These are phyloP conservation scores for Erpetoichthys calabaricus DNA, from an alignment of 2,797 vertebrate species.

Conservation along the genomic window DNA sequence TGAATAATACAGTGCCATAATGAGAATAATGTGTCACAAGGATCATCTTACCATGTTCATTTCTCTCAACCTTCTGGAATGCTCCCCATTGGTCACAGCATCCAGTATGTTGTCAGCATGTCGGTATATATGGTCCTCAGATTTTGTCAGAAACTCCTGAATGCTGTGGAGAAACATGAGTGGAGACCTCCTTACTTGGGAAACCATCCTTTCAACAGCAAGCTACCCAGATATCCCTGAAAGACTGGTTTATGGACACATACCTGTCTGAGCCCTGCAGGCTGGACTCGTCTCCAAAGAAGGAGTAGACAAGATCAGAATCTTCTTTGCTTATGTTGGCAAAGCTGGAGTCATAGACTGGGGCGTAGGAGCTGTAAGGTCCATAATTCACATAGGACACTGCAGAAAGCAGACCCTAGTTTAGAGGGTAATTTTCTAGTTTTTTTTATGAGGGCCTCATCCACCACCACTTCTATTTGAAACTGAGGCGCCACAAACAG, in stretches of 20 bases:
- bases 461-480: no score
- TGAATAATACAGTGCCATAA: no score
- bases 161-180: conserved; percentile 45
- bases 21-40: no score
- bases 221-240: no score
- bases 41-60: conserved; percentile 45
- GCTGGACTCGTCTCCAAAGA: conserved; percentile 77
- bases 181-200: not conserved
- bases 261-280: conserved; percentile 70
- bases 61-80: conserved; percentile 68
- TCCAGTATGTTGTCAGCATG: conserved; percentile 88
- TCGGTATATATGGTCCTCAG: conserved; percentile 70
- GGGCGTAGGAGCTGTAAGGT: conserved; percentile 85
- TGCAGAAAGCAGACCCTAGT: conserved; percentile 26
- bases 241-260: conserved; percentile 11
- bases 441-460: no score
- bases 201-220: not conserved
- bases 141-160: conserved; percentile 69
- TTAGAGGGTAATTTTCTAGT: no score
- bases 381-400: conserved; percentile 93
- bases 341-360: conserved; percentile 88
- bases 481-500: no score
- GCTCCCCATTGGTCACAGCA: conserved; percentile 78
- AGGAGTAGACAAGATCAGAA: conserved; percentile 78
- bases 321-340: conserved; percentile 91